Evolutionary conservation across 2,797 vertebrate species (phyloP), one percentile per base, ranked within the genome.

Genomic region (Anolis apletophallus): DNA sequence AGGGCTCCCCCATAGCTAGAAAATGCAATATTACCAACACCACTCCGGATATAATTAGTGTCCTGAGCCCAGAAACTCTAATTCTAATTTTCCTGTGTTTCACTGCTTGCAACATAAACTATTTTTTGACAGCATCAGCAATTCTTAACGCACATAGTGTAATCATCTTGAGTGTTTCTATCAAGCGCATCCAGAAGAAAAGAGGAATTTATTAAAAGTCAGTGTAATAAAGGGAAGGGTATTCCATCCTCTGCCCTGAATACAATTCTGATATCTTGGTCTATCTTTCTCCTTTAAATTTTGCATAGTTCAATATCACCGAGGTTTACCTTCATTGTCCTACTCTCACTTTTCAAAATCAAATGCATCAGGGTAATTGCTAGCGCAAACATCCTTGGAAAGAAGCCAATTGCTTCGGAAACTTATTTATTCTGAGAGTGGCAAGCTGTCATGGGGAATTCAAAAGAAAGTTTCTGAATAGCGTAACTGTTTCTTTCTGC

Each of bases 221-320:
- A 21, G 5, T 64, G 9, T 9, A 50, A 74, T 8, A 14, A 16
- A 75, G 59, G 61, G 36, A 13, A 50, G 74, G 64, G 3, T n/a
- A 13, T 73, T 73, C 5, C 14, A 54, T 74, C 19, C 26, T 36
- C 12, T n/a, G 32, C 40, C 61, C 50, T 59, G 36, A 26, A 55
- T 68, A 54, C 67, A 84, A 13, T 1, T 36, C 11, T 72, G 26
- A 29, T 76, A 32, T 46, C 72, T 96, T 94, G 94, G 96, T 96
- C 96, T 75, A 95, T 95, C 96, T 96, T 97, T 93, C 97, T 95
- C 89, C 94, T 95, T 81, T 96, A 95, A 19, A 96, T 95, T 93
- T 97, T 96, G 0, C 96, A 96, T 0, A 96, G 96, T 72, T 97
- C 96, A 96, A 96, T 95, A 89, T 96, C 97, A 90, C 96, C 96